A percentile compares a stretch with the other conserved stretches of the same genome.
These are phyloP conservation scores for Geotrypetes seraphini DNA, from an alignment of 2,797 vertebrate genomes.

Conservation along the genomic window DNA sequence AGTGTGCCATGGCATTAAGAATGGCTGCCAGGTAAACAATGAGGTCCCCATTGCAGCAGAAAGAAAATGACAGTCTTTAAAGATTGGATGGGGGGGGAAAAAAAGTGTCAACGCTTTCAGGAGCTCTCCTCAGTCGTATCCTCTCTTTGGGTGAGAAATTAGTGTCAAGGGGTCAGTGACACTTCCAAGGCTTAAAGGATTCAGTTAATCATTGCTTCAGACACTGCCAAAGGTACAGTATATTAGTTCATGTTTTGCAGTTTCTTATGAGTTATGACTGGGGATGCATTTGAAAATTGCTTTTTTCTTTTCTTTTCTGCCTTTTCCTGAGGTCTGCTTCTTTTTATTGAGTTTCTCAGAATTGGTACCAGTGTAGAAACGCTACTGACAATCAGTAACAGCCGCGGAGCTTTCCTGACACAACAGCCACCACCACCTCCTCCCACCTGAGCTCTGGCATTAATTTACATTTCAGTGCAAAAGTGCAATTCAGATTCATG, in stretches of 20 bases:
- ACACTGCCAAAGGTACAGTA: no score
- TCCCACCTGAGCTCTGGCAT: no score
- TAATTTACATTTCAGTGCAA: no score
- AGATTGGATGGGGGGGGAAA: neutral
- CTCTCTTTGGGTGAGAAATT: neutral
- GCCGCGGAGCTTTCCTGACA: no score
- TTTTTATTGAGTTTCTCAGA: slow-evolving; percentile 6
- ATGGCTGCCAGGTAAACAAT: neutral
- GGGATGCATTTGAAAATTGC: neutral
- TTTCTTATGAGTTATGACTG: slow-evolving; percentile 3
- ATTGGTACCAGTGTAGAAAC: slow-evolving; percentile 9
- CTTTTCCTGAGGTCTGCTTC: neutral
- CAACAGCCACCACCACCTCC: no score
- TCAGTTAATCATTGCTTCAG: neutral
- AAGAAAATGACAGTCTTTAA: neutral
- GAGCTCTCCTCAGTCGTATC: neutral
- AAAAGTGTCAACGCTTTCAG: neutral
- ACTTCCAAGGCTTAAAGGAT: neutral
- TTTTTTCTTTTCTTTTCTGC: slow-evolving; percentile 3
- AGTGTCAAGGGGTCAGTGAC: neutral
- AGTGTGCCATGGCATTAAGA: neutral
- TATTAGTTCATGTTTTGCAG: slow-evolving; percentile 5
- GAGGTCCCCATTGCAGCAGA: neutral
- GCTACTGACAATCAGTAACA: no score
- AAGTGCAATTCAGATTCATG: no score